phyloP scores from a whole-genome alignment of 2,113 vertebrate species.

The Ctenomys sociabilis region DNA sequence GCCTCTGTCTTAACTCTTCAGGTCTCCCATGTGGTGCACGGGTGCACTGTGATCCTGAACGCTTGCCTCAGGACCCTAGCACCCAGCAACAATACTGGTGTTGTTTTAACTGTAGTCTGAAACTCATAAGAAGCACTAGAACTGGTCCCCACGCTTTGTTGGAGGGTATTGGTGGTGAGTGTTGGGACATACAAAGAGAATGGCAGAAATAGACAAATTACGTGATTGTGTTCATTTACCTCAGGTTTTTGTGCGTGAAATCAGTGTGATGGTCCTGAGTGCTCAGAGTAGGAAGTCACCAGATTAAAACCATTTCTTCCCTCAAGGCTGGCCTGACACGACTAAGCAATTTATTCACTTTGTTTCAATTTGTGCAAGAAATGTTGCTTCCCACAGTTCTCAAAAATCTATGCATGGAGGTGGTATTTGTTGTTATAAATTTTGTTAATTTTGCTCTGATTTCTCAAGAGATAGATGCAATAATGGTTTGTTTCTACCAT shows the following conservation, averaged over 20 bases:
- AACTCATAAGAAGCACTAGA: background rate
- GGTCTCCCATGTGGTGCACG: background rate
- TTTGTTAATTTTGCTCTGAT: slow-evolving; percentile 22
- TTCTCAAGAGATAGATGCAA: slow-evolving; percentile 29
- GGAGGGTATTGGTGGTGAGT: too few relatives aligned
- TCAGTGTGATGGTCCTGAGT: slow-evolving; percentile 8
- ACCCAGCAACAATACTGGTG: background rate
- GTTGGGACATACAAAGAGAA: background rate
- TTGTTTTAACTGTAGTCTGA: background rate
- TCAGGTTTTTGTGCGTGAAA: slow-evolving; percentile 6
- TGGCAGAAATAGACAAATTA: background rate
- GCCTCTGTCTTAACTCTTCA: background rate
- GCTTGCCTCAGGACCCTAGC: background rate
- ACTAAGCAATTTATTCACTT: background rate
- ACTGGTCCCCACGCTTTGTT: background rate
- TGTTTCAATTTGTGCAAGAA: background rate
- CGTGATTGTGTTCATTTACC: background rate
- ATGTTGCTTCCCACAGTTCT: background rate
- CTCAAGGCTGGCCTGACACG: background rate
- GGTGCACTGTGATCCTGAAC: background rate
- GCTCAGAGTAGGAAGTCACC: background rate
- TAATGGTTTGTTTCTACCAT: background rate
- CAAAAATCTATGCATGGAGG: background rate
- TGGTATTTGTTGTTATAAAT: background rate
- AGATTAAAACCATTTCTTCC: background rate